These are phyloP conservation scores for Megalonaias nervosa DNA, from an alignment of 1,140 invertebrate species.

Conservation along the genomic window DNA sequence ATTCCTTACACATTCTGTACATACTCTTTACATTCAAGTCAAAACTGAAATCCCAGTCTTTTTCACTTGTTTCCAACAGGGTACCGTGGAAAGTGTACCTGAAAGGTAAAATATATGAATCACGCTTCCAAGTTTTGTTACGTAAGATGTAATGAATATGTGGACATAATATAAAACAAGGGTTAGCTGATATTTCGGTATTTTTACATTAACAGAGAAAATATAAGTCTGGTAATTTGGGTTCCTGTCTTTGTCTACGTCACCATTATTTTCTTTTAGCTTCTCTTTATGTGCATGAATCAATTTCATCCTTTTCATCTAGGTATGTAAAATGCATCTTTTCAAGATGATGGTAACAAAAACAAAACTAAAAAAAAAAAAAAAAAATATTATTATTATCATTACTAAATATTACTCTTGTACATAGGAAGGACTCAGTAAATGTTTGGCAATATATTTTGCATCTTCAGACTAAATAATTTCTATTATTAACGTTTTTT, in stretches of 20 bases:
- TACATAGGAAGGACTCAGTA: too few relatives aligned
- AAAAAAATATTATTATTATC: too few relatives aligned
- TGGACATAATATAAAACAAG: not conserved
- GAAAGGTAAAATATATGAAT: conserved; percentile 1
- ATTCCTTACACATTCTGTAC: conserved; percentile 62
- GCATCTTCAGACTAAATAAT: too few relatives aligned
- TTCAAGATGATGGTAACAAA: too few relatives aligned
- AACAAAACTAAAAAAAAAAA: too few relatives aligned
- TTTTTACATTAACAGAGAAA: not conserved
- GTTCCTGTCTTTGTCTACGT: not conserved
- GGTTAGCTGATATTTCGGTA: not conserved
- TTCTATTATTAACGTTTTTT: too few relatives aligned
- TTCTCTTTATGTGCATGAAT: too few relatives aligned
- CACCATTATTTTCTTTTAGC: not conserved
- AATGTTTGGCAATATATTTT: too few relatives aligned
- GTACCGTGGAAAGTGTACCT: conserved; percentile 69
- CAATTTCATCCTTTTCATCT: too few relatives aligned
- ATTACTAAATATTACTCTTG: too few relatives aligned
- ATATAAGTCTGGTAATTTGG: not conserved
- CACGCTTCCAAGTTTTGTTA: not conserved
- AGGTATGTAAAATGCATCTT: too few relatives aligned
- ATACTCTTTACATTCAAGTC: conserved; percentile 73
- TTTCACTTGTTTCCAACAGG: conserved; percentile 68
- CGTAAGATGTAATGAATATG: not conserved
- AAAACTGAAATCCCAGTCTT: conserved; percentile 70